phyloP scores from a whole-genome alignment of 1,140 invertebrate genomes.

The Drosophila hydei region DNA sequence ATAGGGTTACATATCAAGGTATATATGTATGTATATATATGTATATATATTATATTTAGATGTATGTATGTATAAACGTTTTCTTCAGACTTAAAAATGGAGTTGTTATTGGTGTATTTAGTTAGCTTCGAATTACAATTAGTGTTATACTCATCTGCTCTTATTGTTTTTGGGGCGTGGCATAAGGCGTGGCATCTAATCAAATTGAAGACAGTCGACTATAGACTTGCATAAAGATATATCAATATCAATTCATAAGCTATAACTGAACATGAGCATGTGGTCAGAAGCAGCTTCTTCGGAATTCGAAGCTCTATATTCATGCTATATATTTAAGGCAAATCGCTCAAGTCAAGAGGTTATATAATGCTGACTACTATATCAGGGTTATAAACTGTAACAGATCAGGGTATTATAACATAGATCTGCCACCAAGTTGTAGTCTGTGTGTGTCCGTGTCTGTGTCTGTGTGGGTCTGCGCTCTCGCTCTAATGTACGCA shows the following conservation, averaged over 20 bases:
- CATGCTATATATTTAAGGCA: slow-evolving; percentile 66
- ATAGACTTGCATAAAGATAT: slow-evolving; percentile 20
- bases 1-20: slow-evolving; percentile 30
- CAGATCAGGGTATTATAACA: not conserved
- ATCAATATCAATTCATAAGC: slow-evolving; percentile 1
- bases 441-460: not conserved
- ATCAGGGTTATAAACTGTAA: not conserved
- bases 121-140: slow-evolving; percentile 2
- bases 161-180: slow-evolving; percentile 39
- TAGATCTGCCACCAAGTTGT: not conserved
- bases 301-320: slow-evolving; percentile 40
- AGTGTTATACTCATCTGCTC: slow-evolving; percentile 40
- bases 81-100: slow-evolving; percentile 77
- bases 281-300: slow-evolving; percentile 2
- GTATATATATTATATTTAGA: slow-evolving; percentile 27
- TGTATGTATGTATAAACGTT: slow-evolving; percentile 62
- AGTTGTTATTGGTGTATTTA: slow-evolving; percentile 60
- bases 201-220: slow-evolving; percentile 39
- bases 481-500: slow-evolving; percentile 26
- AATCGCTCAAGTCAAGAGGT: slow-evolving; percentile 61
- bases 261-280: not conserved
- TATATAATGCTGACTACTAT: slow-evolving; percentile 8
- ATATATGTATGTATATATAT: slow-evolving; percentile 14
- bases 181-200: slow-evolving; percentile 57
- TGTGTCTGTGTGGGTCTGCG: not conserved